Evolutionary conservation across 2,888 invertebrate species (phyloP).

Genomic region (Chloroclystis v-ata): DNA sequence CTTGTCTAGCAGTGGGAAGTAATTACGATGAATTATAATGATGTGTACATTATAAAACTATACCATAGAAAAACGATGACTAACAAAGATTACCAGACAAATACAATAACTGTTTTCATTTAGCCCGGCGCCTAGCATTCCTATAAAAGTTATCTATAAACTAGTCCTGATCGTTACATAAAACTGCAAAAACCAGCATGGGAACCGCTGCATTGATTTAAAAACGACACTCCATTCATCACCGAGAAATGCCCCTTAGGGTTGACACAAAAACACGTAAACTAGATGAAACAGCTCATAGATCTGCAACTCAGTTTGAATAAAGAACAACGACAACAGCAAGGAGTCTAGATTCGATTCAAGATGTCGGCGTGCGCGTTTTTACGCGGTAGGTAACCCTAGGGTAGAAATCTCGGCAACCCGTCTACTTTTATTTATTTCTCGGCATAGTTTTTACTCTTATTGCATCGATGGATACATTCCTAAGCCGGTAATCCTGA

Average conservation of each 20-base stretch:
- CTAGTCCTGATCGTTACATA: slow-evolving; percentile 9
- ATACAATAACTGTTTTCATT: slow-evolving; percentile 63
- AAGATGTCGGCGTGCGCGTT: too few relatives aligned
- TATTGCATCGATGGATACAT: slow-evolving; percentile 72
- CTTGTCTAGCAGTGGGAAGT: too few relatives aligned
- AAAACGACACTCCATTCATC: slow-evolving; percentile 69
- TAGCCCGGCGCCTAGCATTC: slow-evolving; percentile 47
- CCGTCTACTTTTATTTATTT: slow-evolving; percentile 74
- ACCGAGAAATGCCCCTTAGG: slow-evolving; percentile 46
- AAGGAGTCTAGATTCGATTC: too few relatives aligned
- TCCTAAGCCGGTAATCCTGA: slow-evolving; percentile 77
- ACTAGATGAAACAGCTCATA: too few relatives aligned
- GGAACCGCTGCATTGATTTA: slow-evolving; percentile 49
- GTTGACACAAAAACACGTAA: slow-evolving; percentile 29
- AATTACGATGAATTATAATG: too few relatives aligned
- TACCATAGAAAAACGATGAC: too few relatives aligned
- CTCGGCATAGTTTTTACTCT: slow-evolving; percentile 70
- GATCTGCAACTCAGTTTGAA: too few relatives aligned
- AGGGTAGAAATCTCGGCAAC: slow-evolving; percentile 67
- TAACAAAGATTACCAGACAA: too few relatives aligned
- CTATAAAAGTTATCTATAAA: slow-evolving; percentile 36
- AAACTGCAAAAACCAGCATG: slow-evolving; percentile 41
- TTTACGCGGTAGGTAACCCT: slow-evolving; percentile 35
- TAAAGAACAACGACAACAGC: too few relatives aligned
- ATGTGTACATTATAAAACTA: too few relatives aligned